Evolutionary conservation across 2,888 invertebrate genomes (phyloP).

Genomic region (Hymenopus coronatus): DNA sequence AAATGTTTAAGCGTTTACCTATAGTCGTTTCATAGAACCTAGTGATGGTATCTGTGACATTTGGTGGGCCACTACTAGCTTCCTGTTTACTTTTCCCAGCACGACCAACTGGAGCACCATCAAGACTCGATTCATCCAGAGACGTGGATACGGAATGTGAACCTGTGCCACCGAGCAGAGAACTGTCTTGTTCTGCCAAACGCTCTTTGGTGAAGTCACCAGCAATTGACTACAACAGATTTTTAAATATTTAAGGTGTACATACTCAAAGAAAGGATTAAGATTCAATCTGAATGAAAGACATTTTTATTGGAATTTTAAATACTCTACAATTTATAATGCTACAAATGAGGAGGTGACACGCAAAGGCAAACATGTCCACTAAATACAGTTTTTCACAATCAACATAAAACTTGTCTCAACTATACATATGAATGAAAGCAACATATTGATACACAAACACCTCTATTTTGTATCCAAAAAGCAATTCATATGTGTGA

Average conservation of each 20-base stretch:
- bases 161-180: constrained; percentile 2
- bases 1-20: constrained; percentile 40
- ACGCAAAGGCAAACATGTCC: too few species aligned
- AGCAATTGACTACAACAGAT: constrained; percentile 28
- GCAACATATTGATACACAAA: too few species aligned
- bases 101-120: constrained; percentile 40
- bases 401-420: too few species aligned
- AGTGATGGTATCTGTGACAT: constrained; percentile 45
- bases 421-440: too few species aligned
- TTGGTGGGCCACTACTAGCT: constrained; percentile 33
- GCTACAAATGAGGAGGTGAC: too few species aligned
- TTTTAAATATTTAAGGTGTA: neutral
- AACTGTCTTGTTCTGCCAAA: constrained; percentile 31
- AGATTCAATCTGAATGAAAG: neutral
- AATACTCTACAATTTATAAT: too few species aligned
- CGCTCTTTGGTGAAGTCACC: constrained; percentile 33
- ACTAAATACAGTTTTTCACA: too few species aligned
- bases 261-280: neutral
- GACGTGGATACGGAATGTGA: constrained; percentile 40
- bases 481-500: too few species aligned
- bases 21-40: constrained; percentile 42
- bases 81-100: constrained; percentile 21
- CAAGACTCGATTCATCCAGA: constrained; percentile 47
- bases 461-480: too few species aligned
- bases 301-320: too few species aligned